Base-by-base conservation (phyloP, 1,140 invertebrate species). In the Meloidogyne exigua region DNA sequence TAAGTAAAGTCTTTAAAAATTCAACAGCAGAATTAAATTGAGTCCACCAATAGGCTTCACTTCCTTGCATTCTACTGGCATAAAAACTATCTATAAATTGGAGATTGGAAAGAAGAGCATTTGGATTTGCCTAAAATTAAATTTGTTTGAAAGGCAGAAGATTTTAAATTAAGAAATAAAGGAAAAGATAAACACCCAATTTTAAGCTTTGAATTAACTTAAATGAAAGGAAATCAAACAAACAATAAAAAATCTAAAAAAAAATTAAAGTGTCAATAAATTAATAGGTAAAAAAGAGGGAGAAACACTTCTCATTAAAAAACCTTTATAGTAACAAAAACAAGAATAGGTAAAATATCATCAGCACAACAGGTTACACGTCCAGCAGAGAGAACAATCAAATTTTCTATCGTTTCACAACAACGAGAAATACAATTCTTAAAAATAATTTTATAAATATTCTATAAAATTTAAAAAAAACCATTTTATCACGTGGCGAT, bases 1-100 rank as follows among this genome's bases (percentile, higher is more conserved):
- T 75, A 36, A 78, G 42, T 28, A 83, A 74, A 39, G 70, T 69
- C 72, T 99, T 99, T 83, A 98, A 96, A 89, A 96, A 97, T 89
- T 96, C 94, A 42, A 98, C 93, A 12, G 95, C 94, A 0, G 95
- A 93, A 81, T 93, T 93, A 88, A 98, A 98, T 88, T 98, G 95
- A 62, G 94, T 96, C 96, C 96, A 99, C 92, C 95, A 97, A 89
- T 98, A 99, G 85, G 93, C 92, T 87, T 96, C 93, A 89, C 96
- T 94, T 44, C 96, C 95, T 79, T 91, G 90, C 18, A 97, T 90
- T 76, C 92, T 91, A 79, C 92, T 91, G 42, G 92, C 92, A 84
- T 94, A 95, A 87, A 96, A 95, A 84, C 93, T 94, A 85, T 93
- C 93, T 65, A 99, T 94, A 87, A 96, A 97, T 88, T 98, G 95